A percentile compares a stretch with the other conserved stretches of the same genome.
phyloP scores from a whole-genome alignment of 2,797 vertebrate genomes.

The Anisognathus igniventris region DNA sequence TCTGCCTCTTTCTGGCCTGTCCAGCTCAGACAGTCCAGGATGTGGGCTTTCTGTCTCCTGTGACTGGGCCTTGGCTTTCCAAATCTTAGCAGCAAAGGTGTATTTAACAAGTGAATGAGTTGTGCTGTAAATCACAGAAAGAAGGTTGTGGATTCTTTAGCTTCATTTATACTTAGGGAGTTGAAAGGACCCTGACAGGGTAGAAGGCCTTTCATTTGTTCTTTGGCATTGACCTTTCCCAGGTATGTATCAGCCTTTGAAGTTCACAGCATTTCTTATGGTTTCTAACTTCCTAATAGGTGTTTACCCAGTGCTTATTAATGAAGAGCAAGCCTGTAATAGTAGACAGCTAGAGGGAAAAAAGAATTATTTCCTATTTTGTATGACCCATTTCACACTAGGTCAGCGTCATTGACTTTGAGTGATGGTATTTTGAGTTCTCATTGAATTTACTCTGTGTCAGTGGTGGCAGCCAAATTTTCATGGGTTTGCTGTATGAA shows the following conservation, averaged over 20 bases:
- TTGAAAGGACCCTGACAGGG: not conserved
- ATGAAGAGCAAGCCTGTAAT: constrained; percentile 21
- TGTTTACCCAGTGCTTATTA: constrained; percentile 7
- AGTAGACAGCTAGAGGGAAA: not conserved
- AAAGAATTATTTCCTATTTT: not conserved
- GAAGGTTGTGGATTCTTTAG: not conserved
- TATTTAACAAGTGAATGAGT: not conserved
- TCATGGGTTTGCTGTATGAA: not conserved
- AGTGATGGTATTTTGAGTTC: not conserved
- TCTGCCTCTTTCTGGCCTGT: not conserved
- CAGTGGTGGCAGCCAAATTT: not conserved
- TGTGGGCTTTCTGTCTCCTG: not conserved
- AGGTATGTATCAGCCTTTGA: constrained; percentile 33
- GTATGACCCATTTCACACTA: not conserved
- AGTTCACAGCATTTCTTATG: constrained; percentile 4
- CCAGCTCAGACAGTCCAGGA: not conserved
- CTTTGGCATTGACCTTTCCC: not conserved
- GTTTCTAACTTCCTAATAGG: not conserved
- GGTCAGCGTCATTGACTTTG: not conserved
- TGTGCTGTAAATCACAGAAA: not conserved
- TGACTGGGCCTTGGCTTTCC: not conserved
- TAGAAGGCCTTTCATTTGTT: constrained; percentile 23
- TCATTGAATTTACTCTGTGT: not conserved
- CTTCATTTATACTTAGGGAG: not conserved
- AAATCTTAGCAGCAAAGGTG: not conserved